Conservation (phyloP, 2,888 invertebrate species). For the Cyclophora albipunctata region DNA sequence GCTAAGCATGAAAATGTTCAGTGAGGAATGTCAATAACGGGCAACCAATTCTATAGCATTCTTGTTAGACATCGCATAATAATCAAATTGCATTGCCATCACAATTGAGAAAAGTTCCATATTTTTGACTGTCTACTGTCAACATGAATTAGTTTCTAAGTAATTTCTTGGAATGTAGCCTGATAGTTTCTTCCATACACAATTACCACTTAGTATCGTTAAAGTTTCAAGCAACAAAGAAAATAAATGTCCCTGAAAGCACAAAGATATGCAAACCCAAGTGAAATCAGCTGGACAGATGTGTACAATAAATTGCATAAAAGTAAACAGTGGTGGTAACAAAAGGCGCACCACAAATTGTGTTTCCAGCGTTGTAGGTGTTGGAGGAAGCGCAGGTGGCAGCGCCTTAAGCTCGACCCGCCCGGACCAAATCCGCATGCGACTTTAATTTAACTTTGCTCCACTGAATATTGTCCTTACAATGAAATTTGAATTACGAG, state of each 20-base stretch:
- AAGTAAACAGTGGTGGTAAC: constrained; percentile 52
- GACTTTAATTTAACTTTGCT: constrained; percentile 72
- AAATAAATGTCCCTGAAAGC: no score
- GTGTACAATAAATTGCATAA: constrained; percentile 51
- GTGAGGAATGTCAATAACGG: no score
- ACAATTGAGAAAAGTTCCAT: no score
- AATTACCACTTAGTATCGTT: background rate
- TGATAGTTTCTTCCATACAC: no score
- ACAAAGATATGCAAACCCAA: constrained; percentile 5
- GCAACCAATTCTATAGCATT: no score
- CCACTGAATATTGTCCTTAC: constrained; percentile 59
- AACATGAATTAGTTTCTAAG: no score
- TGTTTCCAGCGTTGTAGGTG: constrained; percentile 51
- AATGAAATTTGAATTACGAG: constrained; percentile 47
- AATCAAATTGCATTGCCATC: no score
- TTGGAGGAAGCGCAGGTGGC: constrained; percentile 51
- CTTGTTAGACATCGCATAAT: no score
- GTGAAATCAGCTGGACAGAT: constrained; percentile 21
- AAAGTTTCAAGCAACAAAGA: background rate
- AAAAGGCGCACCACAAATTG: constrained; percentile 62
- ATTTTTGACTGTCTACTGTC: no score
- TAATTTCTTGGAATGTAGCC: no score
- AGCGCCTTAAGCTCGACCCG: constrained; percentile 52
- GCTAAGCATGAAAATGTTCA: no score
- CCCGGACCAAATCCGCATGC: constrained; percentile 59